These are phyloP conservation scores for Paraplagusia blochii DNA, from an alignment of 2,113 vertebrate species.

Conservation along the genomic window DNA sequence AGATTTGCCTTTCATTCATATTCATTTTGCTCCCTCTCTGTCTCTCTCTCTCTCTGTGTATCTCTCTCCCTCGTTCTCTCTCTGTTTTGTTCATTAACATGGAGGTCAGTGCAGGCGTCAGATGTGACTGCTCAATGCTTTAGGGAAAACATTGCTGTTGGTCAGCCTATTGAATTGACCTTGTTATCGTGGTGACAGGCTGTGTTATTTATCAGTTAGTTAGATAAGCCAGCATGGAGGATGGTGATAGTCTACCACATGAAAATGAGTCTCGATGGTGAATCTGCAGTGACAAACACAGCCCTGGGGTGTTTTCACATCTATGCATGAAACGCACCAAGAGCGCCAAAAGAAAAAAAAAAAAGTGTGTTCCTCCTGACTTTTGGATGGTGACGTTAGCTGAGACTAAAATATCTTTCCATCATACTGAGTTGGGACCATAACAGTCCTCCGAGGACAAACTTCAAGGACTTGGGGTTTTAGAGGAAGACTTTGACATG, in stretches of 20 bases:
- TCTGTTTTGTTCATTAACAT: conserved; percentile 68
- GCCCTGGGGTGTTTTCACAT: conserved; percentile 33
- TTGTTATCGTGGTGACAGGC: conserved; percentile 69
- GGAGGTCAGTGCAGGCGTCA: conserved; percentile 62
- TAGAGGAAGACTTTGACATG: no score
- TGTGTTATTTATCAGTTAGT: conserved; percentile 68
- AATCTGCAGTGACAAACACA: conserved; percentile 36
- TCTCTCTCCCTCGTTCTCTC: conserved; percentile 23
- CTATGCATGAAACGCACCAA: conserved; percentile 31
- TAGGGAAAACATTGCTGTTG: conserved; percentile 58
- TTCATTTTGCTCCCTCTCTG: conserved; percentile 66
- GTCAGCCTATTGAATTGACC: conserved; percentile 68
- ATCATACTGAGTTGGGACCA: no score
- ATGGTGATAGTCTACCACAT: conserved; percentile 45
- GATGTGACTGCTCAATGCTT: conserved; percentile 51
- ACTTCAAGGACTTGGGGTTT: no score
- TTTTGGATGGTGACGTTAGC: no score
- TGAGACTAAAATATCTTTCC: no score
- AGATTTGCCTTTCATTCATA: conserved; percentile 80
- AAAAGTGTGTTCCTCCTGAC: neutral
- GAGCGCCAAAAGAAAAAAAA: conserved; percentile 10
- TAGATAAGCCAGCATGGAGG: conserved; percentile 56
- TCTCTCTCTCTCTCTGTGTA: conserved; percentile 14
- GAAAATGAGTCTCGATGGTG: conserved; percentile 34
- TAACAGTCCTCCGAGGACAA: neutral